Evolutionary conservation across 2,888 invertebrate genomes (phyloP).

Genomic region (Hermaeophaga mercurialis): DNA sequence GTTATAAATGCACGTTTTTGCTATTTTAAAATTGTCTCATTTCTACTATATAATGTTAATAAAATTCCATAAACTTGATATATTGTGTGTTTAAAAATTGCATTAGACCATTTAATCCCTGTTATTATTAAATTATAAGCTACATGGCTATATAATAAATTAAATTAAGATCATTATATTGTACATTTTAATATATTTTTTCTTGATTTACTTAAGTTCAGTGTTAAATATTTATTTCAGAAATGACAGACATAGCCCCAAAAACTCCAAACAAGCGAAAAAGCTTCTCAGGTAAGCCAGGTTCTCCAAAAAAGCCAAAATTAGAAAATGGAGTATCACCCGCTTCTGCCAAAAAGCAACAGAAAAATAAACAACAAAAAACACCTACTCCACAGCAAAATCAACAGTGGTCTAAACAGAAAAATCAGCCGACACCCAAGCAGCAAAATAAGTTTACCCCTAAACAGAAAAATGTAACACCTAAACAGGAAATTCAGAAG

Average conservation of each 20-base stretch:
- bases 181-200: not conserved
- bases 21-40: no score
- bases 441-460: constrained; percentile 6
- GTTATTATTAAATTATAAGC: no score
- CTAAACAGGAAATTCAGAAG: constrained; percentile 9
- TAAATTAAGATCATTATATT: not conserved
- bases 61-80: no score
- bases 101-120: no score
- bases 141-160: not conserved
- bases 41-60: no score
- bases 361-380: not conserved
- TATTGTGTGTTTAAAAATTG: no score
- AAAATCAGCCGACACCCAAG: constrained; percentile 9
- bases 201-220: no score
- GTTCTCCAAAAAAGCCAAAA: constrained; percentile 24
- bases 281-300: constrained; percentile 17
- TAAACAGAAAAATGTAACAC: constrained; percentile 13
- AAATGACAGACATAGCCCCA: constrained; percentile 29
- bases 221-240: constrained; percentile 16
- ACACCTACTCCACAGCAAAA: constrained; percentile 6
- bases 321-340: constrained; percentile 25
- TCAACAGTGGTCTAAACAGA: constrained; percentile 1
- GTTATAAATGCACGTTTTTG: no score
- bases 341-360: constrained; percentile 17
- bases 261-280: constrained; percentile 29